Evolutionary conservation across 2,113 vertebrate species (phyloP).

Genomic region (Ptyas mucosa): DNA sequence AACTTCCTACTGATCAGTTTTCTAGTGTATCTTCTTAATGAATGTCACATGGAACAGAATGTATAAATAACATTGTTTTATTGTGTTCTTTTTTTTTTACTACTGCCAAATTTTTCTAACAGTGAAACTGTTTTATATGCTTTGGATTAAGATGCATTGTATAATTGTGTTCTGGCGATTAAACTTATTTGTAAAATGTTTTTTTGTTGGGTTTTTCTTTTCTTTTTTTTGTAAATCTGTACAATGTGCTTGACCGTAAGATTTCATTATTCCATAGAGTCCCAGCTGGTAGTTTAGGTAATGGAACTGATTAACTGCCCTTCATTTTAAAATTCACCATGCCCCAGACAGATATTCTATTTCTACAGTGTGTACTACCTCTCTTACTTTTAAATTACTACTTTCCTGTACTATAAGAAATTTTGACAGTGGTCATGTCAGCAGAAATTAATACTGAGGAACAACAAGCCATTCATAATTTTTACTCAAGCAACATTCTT

Average conservation of each 20-base stretch:
- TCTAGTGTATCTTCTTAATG: constrained; percentile 39
- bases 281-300: not conserved
- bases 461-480: not conserved
- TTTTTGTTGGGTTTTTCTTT: no score
- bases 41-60: constrained; percentile 39
- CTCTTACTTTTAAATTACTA: not conserved
- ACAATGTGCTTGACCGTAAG: not conserved
- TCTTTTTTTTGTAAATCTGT: not conserved
- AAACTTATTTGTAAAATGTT: constrained; percentile 39
- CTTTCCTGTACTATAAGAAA: not conserved
- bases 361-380: not conserved
- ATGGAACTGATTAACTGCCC: not conserved
- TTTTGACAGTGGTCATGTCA: not conserved
- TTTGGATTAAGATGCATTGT: constrained; percentile 41
- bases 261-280: not conserved
- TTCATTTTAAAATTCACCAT: not conserved
- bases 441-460: not conserved
- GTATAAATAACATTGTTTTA: constrained; percentile 47
- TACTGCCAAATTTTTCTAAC: constrained; percentile 43
- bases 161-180: constrained; percentile 34
- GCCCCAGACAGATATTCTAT: not conserved
- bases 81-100: constrained; percentile 27
- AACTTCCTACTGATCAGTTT: constrained; percentile 4
- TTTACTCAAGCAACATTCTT: not conserved
- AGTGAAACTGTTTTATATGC: constrained; percentile 22